phyloP scores from a whole-genome alignment of 2,888 invertebrate species.

The Frankliniella fusca region DNA sequence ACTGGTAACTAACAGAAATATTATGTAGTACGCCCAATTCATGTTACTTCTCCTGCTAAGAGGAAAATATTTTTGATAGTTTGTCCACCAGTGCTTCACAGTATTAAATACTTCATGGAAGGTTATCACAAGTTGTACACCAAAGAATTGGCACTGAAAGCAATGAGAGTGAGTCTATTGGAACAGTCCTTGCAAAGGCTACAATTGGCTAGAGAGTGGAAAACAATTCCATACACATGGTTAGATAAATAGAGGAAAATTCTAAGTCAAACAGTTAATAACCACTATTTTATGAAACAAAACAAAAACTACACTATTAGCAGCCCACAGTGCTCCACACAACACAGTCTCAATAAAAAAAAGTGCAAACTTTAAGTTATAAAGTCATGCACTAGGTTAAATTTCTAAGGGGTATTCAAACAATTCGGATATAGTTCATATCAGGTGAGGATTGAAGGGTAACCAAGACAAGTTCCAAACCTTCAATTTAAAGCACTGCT shows the following conservation, averaged over 20 bases:
- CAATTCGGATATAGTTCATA: no score
- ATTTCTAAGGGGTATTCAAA: not conserved
- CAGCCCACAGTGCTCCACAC: conserved; percentile 15
- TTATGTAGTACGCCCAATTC: no score
- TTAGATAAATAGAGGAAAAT: conserved; percentile 5
- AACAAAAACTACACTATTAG: not conserved
- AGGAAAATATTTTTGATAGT: not conserved
- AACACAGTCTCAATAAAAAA: conserved; percentile 18
- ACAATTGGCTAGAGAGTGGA: not conserved
- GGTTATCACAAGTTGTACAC: not conserved
- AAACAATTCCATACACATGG: not conserved
- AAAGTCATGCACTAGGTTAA: not conserved
- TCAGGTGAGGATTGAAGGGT: no score
- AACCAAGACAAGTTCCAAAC: no score
- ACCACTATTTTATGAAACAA: not conserved
- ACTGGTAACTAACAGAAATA: no score
- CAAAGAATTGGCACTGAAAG: conserved; percentile 11
- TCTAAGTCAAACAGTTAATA: conserved; percentile 15
- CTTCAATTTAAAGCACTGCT: not conserved
- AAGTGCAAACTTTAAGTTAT: not conserved
- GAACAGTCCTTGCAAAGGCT: conserved; percentile 4
- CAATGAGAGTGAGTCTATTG: conserved; percentile 16
- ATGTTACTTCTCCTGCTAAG: no score
- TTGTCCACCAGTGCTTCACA: not conserved
- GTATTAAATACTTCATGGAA: not conserved